Evolutionary conservation across 37 sponge, comb jelly and placozoan species (phyloP).

Genomic region (Diacarnus erythraeanus): DNA sequence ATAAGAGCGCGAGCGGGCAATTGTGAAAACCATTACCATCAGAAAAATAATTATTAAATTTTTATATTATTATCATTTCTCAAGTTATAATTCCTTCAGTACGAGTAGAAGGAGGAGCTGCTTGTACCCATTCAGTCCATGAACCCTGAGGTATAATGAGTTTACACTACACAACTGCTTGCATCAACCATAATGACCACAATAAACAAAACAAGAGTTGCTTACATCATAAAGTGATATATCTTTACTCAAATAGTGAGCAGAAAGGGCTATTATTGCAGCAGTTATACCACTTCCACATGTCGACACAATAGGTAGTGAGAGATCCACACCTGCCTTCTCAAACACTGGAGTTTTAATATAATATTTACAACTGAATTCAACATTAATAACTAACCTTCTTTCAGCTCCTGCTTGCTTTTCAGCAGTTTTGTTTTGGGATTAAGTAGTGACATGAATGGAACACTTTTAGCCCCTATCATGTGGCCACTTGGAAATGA

Average conservation of each 20-base stretch:
- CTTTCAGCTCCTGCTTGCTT: conserved; percentile 24
- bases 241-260: conserved; percentile 29
- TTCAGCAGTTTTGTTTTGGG: conserved; percentile 43
- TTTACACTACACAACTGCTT: neutral
- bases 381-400: conserved; percentile 37
- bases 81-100: neutral
- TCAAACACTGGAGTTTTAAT: conserved; percentile 44
- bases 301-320: conserved; percentile 61
- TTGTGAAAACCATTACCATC: too few relatives aligned
- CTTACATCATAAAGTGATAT: conserved; percentile 86
- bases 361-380: neutral
- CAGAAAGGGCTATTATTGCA: conserved; percentile 58
- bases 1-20: neutral
- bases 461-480: conserved; percentile 61
- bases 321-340: conserved; percentile 55
- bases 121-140: conserved; percentile 72
- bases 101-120: conserved; percentile 24
- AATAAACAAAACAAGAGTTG: neutral
- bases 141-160: conserved; percentile 38
- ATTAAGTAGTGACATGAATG: conserved; percentile 43
- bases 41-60: too few relatives aligned
- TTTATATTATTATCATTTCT: neutral
- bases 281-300: conserved; percentile 87
- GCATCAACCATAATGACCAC: neutral
- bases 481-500: conserved; percentile 79